Evolutionary conservation across 1,140 invertebrate genomes (phyloP).

Genomic region (Pseudomyrmex cubaensis): DNA sequence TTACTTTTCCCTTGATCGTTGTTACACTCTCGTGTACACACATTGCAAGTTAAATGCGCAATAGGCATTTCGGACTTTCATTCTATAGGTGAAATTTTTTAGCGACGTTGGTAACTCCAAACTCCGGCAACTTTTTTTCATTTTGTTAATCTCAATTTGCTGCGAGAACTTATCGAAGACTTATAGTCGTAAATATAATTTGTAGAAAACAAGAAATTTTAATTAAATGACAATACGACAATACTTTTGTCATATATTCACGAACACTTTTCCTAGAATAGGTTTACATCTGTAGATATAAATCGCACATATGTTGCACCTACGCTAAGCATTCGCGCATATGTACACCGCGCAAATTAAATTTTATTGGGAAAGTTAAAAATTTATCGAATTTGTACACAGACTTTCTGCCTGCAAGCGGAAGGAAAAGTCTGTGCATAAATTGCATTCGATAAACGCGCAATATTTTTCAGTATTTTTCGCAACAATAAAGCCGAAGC

Average conservation of each 20-base stretch:
- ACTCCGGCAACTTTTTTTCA: constrained; percentile 9
- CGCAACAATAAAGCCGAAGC: neutral
- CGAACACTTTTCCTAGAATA: constrained; percentile 21
- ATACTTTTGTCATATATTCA: constrained; percentile 7
- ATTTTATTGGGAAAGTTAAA: constrained; percentile 67
- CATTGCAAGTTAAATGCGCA: neutral
- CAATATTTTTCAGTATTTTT: constrained; percentile 48
- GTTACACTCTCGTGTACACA: neutral
- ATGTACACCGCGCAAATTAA: constrained; percentile 66
- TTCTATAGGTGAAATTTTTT: constrained; percentile 26
- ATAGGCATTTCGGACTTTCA: neutral
- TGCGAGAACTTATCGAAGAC: constrained; percentile 1
- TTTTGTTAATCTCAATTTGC: neutral
- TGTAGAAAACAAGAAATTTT: neutral
- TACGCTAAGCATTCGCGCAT: constrained; percentile 13
- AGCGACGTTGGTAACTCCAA: neutral
- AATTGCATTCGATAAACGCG: constrained; percentile 59
- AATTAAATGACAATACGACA: neutral
- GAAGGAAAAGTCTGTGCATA: constrained; percentile 18
- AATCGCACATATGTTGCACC: constrained; percentile 24
- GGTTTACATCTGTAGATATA: constrained; percentile 22
- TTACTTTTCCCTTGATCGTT: constrained; percentile 9
- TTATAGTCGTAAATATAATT: neutral
- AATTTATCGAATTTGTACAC: too few relatives aligned
- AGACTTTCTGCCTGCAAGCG: constrained; percentile 1